A percentile compares a stretch with the other conserved stretches of the same genome.
Conservation (phyloP, 2,113 vertebrate species). For the Dicerorhinus sumatrensis region DNA sequence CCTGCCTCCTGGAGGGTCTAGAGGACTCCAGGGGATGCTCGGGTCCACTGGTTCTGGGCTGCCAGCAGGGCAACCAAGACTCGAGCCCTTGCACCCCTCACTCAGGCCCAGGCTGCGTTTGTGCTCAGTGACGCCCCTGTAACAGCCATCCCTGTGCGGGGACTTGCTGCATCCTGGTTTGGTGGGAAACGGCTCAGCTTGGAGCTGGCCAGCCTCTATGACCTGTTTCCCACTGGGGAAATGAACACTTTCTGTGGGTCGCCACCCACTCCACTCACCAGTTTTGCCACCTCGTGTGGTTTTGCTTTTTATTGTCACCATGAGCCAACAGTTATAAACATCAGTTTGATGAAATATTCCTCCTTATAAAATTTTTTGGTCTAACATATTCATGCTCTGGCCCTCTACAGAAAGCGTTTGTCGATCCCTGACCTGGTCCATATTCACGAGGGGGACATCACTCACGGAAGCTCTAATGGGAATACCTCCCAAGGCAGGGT, state of each 20-base stretch:
- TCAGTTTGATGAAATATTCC: not conserved
- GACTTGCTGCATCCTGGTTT: not conserved
- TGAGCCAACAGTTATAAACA: not conserved
- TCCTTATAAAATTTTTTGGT: not conserved
- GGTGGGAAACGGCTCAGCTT: not conserved
- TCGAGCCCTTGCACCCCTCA: not conserved
- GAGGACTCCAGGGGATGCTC: not conserved
- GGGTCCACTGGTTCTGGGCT: not conserved
- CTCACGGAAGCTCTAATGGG: not conserved
- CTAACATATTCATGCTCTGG: not conserved
- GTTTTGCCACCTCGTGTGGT: not conserved
- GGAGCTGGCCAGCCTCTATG: not conserved
- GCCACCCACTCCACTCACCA: not conserved
- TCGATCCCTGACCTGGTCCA: not conserved
- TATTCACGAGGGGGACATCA: not conserved
- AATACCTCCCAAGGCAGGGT: not conserved
- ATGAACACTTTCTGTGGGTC: not conserved
- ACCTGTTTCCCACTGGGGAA: not conserved
- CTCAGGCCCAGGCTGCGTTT: not conserved
- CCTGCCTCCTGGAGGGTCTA: not conserved
- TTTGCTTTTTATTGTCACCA: not conserved
- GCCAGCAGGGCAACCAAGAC: not conserved
- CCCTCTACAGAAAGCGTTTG: not conserved
- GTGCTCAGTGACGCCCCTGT: not conserved
- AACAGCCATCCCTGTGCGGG: not conserved